Evolutionary conservation across 30 jellyfish, hydroid and myxozoan genomes (phyloP).

Genomic region (Catostylus mosaicus): DNA sequence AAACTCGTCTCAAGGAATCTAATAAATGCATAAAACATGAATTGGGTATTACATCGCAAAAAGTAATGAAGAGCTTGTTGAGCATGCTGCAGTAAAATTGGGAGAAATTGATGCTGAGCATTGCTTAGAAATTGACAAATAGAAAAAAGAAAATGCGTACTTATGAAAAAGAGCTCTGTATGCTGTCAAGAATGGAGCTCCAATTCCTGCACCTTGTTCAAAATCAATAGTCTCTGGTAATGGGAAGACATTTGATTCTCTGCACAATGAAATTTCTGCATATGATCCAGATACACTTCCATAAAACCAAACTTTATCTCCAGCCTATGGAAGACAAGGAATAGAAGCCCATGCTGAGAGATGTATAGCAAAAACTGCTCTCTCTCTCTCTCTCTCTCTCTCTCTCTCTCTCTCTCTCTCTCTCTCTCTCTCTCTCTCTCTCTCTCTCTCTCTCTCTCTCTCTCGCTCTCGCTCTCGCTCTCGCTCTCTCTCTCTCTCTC

Average conservation of each 20-base stretch:
- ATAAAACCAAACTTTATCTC: constrained; percentile 78
- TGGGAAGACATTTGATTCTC: constrained; percentile 23
- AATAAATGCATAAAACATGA: too few relatives aligned
- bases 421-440: too few relatives aligned
- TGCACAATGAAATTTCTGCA: constrained; percentile 61
- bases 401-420: too few relatives aligned
- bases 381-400: too few relatives aligned
- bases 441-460: too few relatives aligned
- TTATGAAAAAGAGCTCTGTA: constrained; percentile 61
- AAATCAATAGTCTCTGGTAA: constrained; percentile 34
- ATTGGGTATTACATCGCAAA: too few relatives aligned
- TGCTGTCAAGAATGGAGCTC: constrained; percentile 73
- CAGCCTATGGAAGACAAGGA: constrained; percentile 38
- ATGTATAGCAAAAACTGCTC: too few relatives aligned
- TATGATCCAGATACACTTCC: constrained; percentile 60
- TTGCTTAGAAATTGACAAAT: not conserved
- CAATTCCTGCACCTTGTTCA: constrained; percentile 73
- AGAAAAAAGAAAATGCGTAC: constrained; percentile 22
- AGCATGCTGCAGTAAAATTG: not conserved
- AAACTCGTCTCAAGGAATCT: too few relatives aligned
- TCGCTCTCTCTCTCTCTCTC: too few relatives aligned
- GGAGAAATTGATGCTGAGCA: not conserved
- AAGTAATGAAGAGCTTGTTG: not conserved
- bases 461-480: too few relatives aligned
- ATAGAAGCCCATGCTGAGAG: too few relatives aligned